Evolutionary conservation across 1,140 invertebrate species (phyloP).

Genomic region (Zaprionus tsacasi): DNA sequence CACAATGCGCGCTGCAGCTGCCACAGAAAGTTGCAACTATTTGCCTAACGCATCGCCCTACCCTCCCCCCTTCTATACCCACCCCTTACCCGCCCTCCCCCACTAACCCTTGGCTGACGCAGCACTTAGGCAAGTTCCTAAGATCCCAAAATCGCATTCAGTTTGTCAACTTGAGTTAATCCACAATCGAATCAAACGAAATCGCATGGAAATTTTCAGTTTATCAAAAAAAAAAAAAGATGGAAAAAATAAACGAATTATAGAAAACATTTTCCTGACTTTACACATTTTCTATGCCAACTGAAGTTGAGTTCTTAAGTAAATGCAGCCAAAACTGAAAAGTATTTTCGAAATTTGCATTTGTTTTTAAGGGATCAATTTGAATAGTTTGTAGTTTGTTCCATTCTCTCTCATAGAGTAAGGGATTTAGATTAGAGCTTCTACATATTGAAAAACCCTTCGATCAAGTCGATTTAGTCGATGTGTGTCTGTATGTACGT

Average conservation of each 20-base stretch:
- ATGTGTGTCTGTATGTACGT: too few species aligned
- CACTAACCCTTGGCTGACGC: background rate
- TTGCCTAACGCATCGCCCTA: slow-evolving; percentile 27
- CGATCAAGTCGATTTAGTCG: too few species aligned
- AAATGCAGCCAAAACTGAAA: too few species aligned
- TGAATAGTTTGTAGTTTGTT: too few species aligned
- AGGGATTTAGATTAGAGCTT: too few species aligned
- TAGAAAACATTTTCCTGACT: background rate
- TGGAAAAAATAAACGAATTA: background rate
- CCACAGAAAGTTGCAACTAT: slow-evolving; percentile 65
- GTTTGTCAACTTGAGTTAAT: slow-evolving; percentile 1
- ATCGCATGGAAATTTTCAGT: background rate
- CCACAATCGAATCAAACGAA: background rate
- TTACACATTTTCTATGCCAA: background rate
- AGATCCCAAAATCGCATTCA: background rate
- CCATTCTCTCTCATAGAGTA: too few species aligned
- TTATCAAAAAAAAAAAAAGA: background rate
- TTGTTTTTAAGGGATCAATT: too few species aligned
- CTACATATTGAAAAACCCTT: too few species aligned
- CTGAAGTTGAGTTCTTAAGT: too few species aligned
- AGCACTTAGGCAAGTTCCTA: background rate
- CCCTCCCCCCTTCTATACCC: too few species aligned
- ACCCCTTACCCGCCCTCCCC: background rate
- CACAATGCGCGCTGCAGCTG: slow-evolving; percentile 43
- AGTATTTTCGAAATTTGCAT: too few species aligned